Evolutionary conservation across 2,113 vertebrate species (phyloP).

Genomic region (Corythoichthys intestinalis): DNA sequence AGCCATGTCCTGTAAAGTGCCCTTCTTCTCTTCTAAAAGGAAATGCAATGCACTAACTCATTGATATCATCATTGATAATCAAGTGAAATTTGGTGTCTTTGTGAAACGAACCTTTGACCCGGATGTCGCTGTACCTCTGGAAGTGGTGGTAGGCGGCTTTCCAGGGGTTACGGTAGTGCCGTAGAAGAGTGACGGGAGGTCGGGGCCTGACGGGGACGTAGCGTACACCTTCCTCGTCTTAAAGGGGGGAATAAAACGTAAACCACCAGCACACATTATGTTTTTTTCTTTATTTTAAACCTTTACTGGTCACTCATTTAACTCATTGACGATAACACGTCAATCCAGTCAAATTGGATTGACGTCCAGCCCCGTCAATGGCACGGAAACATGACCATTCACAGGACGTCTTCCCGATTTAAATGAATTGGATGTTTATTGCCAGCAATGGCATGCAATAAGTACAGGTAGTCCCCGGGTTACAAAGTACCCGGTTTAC

Average conservation of each 20-base stretch:
- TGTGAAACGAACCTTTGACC: slow-evolving; percentile 84
- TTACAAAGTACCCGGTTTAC: no score
- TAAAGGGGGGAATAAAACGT: neutral
- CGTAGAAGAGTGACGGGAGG: slow-evolving; percentile 91
- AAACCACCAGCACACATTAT: neutral
- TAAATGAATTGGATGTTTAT: no score
- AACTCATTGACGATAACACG: no score
- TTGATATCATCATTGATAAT: neutral
- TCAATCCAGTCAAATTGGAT: no score
- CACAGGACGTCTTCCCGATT: no score
- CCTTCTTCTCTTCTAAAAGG: slow-evolving; percentile 91
- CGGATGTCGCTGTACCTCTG: slow-evolving; percentile 95
- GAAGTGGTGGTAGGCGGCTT: slow-evolving; percentile 97
- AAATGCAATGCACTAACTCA: neutral
- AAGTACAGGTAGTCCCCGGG: no score
- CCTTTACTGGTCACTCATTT: no score
- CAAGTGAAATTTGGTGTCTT: neutral
- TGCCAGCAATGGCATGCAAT: no score
- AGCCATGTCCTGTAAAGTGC: slow-evolving; percentile 92
- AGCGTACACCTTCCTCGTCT: slow-evolving; percentile 98
- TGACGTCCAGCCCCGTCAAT: no score
- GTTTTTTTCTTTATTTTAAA: no score
- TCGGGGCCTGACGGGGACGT: slow-evolving; percentile 86
- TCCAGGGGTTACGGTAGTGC: slow-evolving; percentile 98
- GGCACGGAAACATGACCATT: no score